A percentile compares a stretch with the other conserved stretches of the same genome.
These are phyloP conservation scores for Baccha elongata DNA, from an alignment of 2,888 invertebrate genomes.

Conservation along the genomic window DNA sequence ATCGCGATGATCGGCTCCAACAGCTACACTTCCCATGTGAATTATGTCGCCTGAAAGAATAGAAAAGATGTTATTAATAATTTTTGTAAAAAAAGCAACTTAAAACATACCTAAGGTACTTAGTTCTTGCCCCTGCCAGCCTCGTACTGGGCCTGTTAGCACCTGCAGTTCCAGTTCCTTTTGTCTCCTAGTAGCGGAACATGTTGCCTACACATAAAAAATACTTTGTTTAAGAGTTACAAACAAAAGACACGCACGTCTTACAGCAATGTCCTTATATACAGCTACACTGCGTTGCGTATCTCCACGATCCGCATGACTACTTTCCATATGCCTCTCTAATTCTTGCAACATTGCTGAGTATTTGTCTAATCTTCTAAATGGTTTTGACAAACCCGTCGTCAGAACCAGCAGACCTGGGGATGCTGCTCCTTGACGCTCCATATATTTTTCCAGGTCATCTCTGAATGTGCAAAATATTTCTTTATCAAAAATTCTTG, in stretches of 20 bases:
- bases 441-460: conserved; percentile 93
- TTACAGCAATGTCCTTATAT: conserved; percentile 96
- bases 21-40: conserved; percentile 95
- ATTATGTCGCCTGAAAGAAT: conserved; percentile 91
- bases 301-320: conserved; percentile 97
- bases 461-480: conserved; percentile 84
- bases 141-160: conserved; percentile 95
- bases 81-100: too few species aligned
- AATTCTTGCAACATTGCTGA: conserved; percentile 96
- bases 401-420: conserved; percentile 95
- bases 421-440: conserved; percentile 91
- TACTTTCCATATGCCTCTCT: conserved; percentile 97
- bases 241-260: conserved; percentile 75
- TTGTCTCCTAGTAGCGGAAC: conserved; percentile 93
- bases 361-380: conserved; percentile 97
- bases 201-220: conserved; percentile 87
- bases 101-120: conserved; percentile 78
- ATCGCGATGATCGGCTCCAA: conserved; percentile 92
- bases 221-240: background rate
- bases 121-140: conserved; percentile 95
- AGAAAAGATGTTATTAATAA: too few species aligned
- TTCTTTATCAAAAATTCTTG: conserved; percentile 13
- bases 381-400: conserved; percentile 96
- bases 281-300: conserved; percentile 97
- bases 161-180: conserved; percentile 98